Evolutionary conservation across 1,140 invertebrate genomes (phyloP), one percentile per base, ranked within the genome.

Genomic region (Philopotamus ludificatus): DNA sequence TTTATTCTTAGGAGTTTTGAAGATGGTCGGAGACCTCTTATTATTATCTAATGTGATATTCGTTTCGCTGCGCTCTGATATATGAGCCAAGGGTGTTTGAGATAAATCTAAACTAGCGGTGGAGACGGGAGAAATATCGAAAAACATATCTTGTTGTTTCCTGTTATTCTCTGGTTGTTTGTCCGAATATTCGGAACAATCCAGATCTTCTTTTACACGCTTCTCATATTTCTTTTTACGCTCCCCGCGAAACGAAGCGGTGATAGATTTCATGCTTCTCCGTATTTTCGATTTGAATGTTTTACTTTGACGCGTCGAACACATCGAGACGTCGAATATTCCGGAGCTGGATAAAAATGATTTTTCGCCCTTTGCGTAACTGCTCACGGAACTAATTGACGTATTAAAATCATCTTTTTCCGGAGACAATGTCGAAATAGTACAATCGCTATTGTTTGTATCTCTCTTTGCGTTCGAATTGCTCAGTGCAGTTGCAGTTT

Each of bases 191-290:
- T 4, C 4, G 4, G 4, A 4, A 34, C 28, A 34, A 12, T 63
- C 53, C 16, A 50, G 41, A 41, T 53, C 41, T n/a, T 68, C 60
- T 39, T 62, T 60, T 0, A 72, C 62, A 18, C 76, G 65, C 53
- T 80, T 80, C 68, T 80, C 79, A 55, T 80, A 80, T 68, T 79
- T 81, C 70, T 80, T 80, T 65, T 81, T 81, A n/a, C 79, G 72
- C 71, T 81, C 79, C 58, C 79, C 79, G 63, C 79, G 72, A 69
- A 81, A 81, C 0, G 79, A 81, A 16, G 79, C 78, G 1, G 79
- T 81, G 42, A 81, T 77, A 2, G 79, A 81, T 70, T 80, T 80
- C 9, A 81, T 77, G 65, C 79, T 79, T 18, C 79, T 73, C 12
- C 79, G 71, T 45, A 81, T 63, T 67, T 79, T 80, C 0, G 79